Evolutionary conservation across 1,140 invertebrate genomes (phyloP), one percentile per base, ranked within the genome.

Genomic region (Pissodes strobi): DNA sequence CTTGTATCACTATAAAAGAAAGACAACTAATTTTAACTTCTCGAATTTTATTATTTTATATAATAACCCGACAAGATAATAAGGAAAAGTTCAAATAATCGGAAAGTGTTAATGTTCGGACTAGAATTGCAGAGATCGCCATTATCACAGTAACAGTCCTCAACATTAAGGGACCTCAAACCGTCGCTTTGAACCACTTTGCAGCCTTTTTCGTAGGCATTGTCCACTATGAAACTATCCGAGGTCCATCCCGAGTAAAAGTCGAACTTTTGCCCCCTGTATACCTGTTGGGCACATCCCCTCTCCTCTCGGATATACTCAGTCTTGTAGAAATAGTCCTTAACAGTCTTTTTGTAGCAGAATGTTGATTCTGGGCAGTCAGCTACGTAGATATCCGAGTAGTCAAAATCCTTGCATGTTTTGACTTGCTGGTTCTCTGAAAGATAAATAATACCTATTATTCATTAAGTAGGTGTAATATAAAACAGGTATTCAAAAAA

Each of bases 361-460:
- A 64, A 56, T 13, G 62, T 64, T 1, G 62, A 64, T n/a, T 48
- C 6, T 4, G 62, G 62, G 18, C 62, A 64, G 10, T 64, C 62
- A 9, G 48, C 52, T 12, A 57, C 27, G 27, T 34, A 64, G 3
- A 25, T 18, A 5, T 46, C 15, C 0, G 52, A 56, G 10, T 49
- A 57, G 46, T 64, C 62, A 12, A 64, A 56, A 15, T 57, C 34
- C 0, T 43, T 48, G 53, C 62, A 64, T 4, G 52, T 64, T 21
- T 12, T 38, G 2, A 23, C 48, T 17, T 15, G 15, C 8, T 10
- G 5, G 12, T 34, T 22, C 12, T 48, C 43, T 39, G 19, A 19
- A 53, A 53, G n/a, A 27, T 5, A 27, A 27, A n/a, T n/a, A n/a
- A n/a, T n/a, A n/a, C n/a, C n/a, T n/a, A n/a, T n/a, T n/a, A n/a